phyloP scores from a whole-genome alignment of 2,113 vertebrate genomes.

The Chloropsis cyanopogon region DNA sequence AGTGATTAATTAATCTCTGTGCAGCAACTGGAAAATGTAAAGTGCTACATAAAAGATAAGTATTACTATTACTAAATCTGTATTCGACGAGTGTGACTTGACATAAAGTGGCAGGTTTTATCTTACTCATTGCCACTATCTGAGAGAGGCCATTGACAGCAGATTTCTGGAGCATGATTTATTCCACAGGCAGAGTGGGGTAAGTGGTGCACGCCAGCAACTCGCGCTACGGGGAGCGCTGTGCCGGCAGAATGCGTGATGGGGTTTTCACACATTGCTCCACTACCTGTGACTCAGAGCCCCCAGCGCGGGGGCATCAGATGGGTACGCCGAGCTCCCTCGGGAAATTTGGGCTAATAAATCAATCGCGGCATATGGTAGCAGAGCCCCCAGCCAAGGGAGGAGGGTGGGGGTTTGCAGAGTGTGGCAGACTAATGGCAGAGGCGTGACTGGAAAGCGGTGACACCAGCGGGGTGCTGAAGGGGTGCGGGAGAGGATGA shows the following conservation, averaged over 20 bases:
- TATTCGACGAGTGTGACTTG: conserved; percentile 37
- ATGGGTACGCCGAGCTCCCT: not conserved
- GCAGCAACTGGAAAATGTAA: conserved; percentile 56
- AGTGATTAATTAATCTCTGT: conserved; percentile 61
- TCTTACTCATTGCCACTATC: conserved; percentile 35
- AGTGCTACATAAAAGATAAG: conserved; percentile 60
- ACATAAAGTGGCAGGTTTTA: conserved; percentile 56
- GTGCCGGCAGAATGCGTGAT: accelerated
- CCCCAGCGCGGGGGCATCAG: not conserved
- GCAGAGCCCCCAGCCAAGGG: not conserved
- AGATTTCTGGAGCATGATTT: conserved; percentile 24
- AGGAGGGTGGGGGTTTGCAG: not conserved
- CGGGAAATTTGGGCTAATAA: not conserved
- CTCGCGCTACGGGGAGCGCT: not conserved
- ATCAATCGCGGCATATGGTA: not conserved
- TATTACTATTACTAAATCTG: conserved; percentile 55
- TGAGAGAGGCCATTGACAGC: conserved; percentile 42
- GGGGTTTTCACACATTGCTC: not conserved
- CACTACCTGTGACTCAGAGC: not conserved
- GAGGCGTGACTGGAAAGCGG: not conserved
- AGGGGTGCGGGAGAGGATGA: not conserved
- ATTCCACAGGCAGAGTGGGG: not conserved
- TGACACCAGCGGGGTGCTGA: accelerated
- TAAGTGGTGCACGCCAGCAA: not conserved
- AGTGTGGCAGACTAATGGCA: not conserved